Evolutionary conservation across 2,113 vertebrate genomes (phyloP), one percentile per base, ranked within the genome.

Genomic region (Bos javanicus): DNA sequence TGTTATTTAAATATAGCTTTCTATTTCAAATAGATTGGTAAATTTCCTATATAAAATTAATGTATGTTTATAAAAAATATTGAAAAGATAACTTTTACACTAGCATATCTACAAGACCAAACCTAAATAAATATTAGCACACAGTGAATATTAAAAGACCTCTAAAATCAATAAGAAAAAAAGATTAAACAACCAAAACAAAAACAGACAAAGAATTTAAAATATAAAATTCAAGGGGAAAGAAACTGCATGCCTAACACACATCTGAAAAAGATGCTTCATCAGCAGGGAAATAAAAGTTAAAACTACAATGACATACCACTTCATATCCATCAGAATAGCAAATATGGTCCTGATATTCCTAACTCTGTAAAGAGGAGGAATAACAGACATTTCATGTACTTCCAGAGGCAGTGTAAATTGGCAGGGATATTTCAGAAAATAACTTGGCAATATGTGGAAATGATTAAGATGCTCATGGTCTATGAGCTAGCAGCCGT

Each of bases 31-130:
- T 28, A 92, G 28, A 87, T 15, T 87, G 43, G 80, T 82, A 33
- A 2, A 86, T 94, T 94, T 90, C 23, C 46, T 93, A 62, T 52
- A 93, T 6, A 59, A 87, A 91, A 85, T 96, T 62, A 91, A 91
- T 25, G 74, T 87, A 64, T 33, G 19, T 36, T 87, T 52, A 90
- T 16, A 26, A 64, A 93, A 78, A 91, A 88, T 7, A 95, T 8
- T 74, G 13, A 43, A 87, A 84, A 85, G 33, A 26, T 54, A 95
- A 91, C 43, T 81, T 43, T 60, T 3, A 76, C 50, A 96, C 28
- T 90, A 84, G 56, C 12, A 21, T 82, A 90, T 94, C 14, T 88
- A 23, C 12, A 92, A 92, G 13, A 59, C 5, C 30, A 87, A 46
- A 91, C 81, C 28, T 50, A 84, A 83, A 91, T 60, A 78, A 83